Evolutionary conservation across 2,113 vertebrate genomes (phyloP), one percentile per base, ranked within the genome.

Genomic region (Vulpes lagopus): DNA sequence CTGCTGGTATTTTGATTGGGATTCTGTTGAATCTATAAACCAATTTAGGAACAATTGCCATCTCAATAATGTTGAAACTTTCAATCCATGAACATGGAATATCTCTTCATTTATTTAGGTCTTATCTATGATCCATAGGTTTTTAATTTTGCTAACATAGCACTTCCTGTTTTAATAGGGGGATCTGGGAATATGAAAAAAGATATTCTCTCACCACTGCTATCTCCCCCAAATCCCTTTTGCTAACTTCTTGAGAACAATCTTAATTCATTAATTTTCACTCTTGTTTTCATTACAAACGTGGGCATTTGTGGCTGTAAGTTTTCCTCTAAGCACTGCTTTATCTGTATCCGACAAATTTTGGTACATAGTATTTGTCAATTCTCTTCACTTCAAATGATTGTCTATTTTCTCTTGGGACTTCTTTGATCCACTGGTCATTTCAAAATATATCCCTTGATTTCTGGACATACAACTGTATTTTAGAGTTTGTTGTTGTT

Each of bases 131-230:
- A 22, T 89, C 38, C 17, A 5, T 49, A 74, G 32, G 17, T 73
- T 94, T 95, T 95, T 87, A 16, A 14, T 65, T 93, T 95, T 95
- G 49, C n/a, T 64, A 96, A 64, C 8, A 43, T 80, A 76, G 60
- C 11, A 51, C 62, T 87, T 79, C 8, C 65, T 87, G 8, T 95
- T 95, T 95, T 79, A 30, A 79, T 67, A 59, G 49, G 6, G 32
- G 32, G 3, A 53, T 67, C 53, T 35, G 9, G 25, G 65, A 67
- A 81, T 5, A 86, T 81, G 51, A 73, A 49, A 80, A 73, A 90
- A 57, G 25, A 8, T 51, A 32, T 15, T 20, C 38, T 76, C 11
- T 81, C 25, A 65, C 11, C 27, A 51, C 20, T 91, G 59, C 30
- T 11, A 16, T 80, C 71, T 73, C 73, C 71, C 11, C 51, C 3